Conservation (phyloP, 2,888 invertebrate genomes). For the Hoplodrina blanda region DNA sequence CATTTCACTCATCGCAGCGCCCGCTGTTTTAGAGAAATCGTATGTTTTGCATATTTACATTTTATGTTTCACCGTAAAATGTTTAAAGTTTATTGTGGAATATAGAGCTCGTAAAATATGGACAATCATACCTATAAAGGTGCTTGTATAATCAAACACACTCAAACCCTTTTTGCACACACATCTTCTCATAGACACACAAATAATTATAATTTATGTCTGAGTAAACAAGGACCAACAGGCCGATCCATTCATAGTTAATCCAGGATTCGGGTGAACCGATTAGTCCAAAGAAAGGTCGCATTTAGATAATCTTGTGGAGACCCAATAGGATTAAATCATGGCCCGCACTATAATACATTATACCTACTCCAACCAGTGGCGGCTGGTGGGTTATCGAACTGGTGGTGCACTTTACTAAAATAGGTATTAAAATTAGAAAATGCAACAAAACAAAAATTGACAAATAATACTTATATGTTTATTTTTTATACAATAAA, state of each 20-base stretch:
- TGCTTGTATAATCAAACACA: slow-evolving; percentile 31
- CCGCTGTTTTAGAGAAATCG: slow-evolving; percentile 65
- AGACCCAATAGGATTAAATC: slow-evolving; percentile 30
- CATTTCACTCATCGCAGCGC: slow-evolving; percentile 50
- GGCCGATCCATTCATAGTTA: slow-evolving; percentile 57
- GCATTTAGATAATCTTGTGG: slow-evolving; percentile 43
- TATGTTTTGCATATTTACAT: slow-evolving; percentile 77
- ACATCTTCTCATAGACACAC: neutral
- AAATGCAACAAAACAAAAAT: no score
- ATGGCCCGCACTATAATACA: slow-evolving; percentile 11
- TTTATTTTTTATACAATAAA: no score
- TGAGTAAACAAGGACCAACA: slow-evolving; percentile 20
- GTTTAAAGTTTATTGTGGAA: slow-evolving; percentile 83
- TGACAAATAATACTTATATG: no score
- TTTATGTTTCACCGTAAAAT: slow-evolving; percentile 83
- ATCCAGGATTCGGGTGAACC: slow-evolving; percentile 54
- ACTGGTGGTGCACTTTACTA: no score
- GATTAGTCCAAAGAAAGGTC: slow-evolving; percentile 54
- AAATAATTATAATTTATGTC: slow-evolving; percentile 17
- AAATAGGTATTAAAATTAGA: no score
- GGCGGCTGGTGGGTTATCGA: no score
- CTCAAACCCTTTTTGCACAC: neutral
- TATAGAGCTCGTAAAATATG: slow-evolving; percentile 78
- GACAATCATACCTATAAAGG: slow-evolving; percentile 43
- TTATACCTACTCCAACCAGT: neutral